A percentile compares a stretch with the other conserved stretches of the same genome.
These are phyloP conservation scores for Pseudochaenichthys georgianus DNA, from an alignment of 2,797 vertebrate species.

Conservation along the genomic window DNA sequence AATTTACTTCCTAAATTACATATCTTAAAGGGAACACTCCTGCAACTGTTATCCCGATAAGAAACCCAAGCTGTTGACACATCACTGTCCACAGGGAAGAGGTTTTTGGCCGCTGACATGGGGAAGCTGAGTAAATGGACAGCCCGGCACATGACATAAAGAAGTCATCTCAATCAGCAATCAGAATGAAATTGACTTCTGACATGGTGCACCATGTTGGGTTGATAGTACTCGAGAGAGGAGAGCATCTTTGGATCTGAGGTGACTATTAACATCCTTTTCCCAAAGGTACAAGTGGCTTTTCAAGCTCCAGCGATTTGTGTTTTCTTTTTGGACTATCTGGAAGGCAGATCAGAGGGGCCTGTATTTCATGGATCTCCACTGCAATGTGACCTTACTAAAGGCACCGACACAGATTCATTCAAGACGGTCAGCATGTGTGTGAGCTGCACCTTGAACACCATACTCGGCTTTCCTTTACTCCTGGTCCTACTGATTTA, in stretches of 20 bases:
- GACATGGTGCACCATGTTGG: background rate
- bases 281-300: background rate
- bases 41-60: constrained; percentile 28
- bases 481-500: constrained; percentile 28
- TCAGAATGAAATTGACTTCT: background rate
- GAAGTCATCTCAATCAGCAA: background rate
- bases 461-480: constrained; percentile 38
- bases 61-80: constrained; percentile 37
- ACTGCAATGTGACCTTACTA: constrained; percentile 44
- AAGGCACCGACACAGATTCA: constrained; percentile 42
- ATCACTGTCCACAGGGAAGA: background rate
- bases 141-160: background rate
- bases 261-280: constrained; percentile 4
- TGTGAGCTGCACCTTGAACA: constrained; percentile 52
- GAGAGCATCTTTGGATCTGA: background rate
- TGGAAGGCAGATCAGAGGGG: background rate
- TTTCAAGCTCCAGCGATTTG: background rate
- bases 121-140: constrained; percentile 10
- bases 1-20: background rate
- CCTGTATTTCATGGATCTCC: constrained; percentile 24
- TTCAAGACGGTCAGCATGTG: constrained; percentile 46
- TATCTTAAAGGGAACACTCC: background rate
- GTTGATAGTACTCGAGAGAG: background rate
- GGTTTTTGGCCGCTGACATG: background rate
- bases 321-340: background rate